A percentile compares a stretch with the other conserved stretches of the same genome.
These are phyloP conservation scores for Hassar affinis DNA, from an alignment of 2,113 vertebrate genomes.

Conservation along the genomic window DNA sequence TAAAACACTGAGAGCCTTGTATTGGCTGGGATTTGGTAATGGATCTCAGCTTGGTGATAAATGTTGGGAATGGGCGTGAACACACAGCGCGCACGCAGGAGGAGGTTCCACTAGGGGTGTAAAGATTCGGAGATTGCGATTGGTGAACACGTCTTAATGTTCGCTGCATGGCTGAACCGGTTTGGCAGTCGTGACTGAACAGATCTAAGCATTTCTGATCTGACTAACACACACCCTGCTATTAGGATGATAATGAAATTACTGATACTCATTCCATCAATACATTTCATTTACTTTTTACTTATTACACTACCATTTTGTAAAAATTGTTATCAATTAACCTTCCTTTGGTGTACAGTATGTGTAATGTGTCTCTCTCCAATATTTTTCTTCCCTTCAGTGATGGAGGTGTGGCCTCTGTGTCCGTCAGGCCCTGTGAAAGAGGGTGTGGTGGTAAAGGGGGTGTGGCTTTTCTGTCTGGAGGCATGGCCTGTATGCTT, in stretches of 20 bases:
- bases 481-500: neutral
- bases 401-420: neutral
- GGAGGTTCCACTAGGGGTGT: slow-evolving; percentile 22
- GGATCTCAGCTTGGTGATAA: slow-evolving; percentile 50
- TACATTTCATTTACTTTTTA: neutral
- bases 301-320: neutral
- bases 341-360: neutral
- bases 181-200: neutral
- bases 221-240: neutral
- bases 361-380: no score
- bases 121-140: neutral
- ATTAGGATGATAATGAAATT: neutral
- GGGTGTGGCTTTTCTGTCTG: no score
- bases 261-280: neutral
- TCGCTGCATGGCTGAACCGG: neutral
- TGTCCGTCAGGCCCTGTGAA: neutral
- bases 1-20: slow-evolving; percentile 19
- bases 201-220: neutral
- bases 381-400: neutral
- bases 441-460: neutral
- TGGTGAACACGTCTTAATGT: neutral
- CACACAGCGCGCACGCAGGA: neutral
- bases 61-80: slow-evolving; percentile 53
- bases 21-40: slow-evolving; percentile 44
- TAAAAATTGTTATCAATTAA: neutral